A percentile compares a stretch with the other conserved stretches of the same genome.
These are phyloP conservation scores for Platichthys stellatus DNA, from an alignment of 2,113 vertebrate genomes.

Conservation along the genomic window DNA sequence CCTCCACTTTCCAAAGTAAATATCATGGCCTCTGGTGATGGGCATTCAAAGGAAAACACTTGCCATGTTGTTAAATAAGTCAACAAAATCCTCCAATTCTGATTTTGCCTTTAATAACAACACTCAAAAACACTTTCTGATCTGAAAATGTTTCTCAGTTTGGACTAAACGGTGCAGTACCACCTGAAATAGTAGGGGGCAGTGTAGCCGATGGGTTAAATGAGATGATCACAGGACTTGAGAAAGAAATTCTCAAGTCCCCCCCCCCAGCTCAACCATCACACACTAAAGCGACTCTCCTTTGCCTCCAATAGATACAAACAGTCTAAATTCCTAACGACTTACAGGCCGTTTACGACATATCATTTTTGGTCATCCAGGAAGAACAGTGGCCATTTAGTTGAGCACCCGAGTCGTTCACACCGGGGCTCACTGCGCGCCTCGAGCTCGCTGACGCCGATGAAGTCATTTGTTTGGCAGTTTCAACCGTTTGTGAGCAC, in stretches of 20 bases:
- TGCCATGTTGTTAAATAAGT: not conserved
- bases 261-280: not conserved
- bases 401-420: not conserved
- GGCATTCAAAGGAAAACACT: not conserved
- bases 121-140: not conserved
- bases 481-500: constrained; percentile 17
- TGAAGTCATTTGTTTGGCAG: constrained; percentile 4
- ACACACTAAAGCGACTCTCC: too few species aligned
- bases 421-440: not conserved
- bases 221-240: too few species aligned
- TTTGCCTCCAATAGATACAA: too few species aligned
- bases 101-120: not conserved
- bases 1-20: not conserved
- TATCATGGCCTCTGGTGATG: not conserved
- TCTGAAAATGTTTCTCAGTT: not conserved
- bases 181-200: too few species aligned
- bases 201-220: too few species aligned
- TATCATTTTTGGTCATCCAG: too few species aligned
- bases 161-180: too few species aligned
- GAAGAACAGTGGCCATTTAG: not conserved
- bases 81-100: not conserved
- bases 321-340: too few species aligned
- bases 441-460: not conserved
- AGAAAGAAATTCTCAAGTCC: too few species aligned
- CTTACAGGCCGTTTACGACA: too few species aligned